A percentile compares a stretch with the other conserved stretches of the same genome.
Conservation (phyloP, 2,113 vertebrate species). For the Trichomycterus rosablanca region DNA sequence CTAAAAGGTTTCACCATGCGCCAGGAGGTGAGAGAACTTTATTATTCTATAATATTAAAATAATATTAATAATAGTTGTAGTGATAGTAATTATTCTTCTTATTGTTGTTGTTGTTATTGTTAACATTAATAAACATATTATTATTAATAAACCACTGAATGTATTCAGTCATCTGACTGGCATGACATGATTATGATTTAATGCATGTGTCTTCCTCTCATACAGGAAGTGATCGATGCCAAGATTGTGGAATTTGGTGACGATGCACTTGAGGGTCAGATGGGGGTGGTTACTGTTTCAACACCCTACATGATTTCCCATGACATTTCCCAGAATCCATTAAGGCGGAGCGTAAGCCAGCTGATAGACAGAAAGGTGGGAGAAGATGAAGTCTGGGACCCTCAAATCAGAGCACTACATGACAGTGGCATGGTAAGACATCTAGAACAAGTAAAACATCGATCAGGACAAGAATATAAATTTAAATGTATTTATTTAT, state of each 20-base stretch:
- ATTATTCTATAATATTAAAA: neutral
- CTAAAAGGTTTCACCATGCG: conserved; percentile 89
- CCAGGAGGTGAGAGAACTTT: conserved; percentile 74
- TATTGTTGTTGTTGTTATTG: too few species aligned
- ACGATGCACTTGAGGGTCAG: conserved; percentile 51
- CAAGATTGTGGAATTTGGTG: conserved; percentile 66
- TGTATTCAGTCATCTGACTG: too few species aligned
- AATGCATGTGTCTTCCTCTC: too few species aligned
- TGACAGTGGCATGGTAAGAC: conserved; percentile 81
- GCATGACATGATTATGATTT: too few species aligned
- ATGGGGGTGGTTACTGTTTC: conserved; percentile 53
- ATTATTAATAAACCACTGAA: too few species aligned
- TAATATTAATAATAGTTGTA: too few species aligned
- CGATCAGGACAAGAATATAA: too few species aligned
- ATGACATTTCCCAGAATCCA: conserved; percentile 62
- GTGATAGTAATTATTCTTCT: too few species aligned
- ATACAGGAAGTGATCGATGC: conserved; percentile 76
- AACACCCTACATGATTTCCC: conserved; percentile 55
- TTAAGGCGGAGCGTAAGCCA: conserved; percentile 89
- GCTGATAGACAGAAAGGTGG: conserved; percentile 78
- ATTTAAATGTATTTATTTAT: too few species aligned
- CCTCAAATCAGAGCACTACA: conserved; percentile 75
- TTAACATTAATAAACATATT: too few species aligned
- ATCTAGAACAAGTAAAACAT: too few species aligned
- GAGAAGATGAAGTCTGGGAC: conserved; percentile 72